Base-by-base conservation (phyloP, 2,113 vertebrate genomes). In the Diphyllodes magnificus region DNA sequence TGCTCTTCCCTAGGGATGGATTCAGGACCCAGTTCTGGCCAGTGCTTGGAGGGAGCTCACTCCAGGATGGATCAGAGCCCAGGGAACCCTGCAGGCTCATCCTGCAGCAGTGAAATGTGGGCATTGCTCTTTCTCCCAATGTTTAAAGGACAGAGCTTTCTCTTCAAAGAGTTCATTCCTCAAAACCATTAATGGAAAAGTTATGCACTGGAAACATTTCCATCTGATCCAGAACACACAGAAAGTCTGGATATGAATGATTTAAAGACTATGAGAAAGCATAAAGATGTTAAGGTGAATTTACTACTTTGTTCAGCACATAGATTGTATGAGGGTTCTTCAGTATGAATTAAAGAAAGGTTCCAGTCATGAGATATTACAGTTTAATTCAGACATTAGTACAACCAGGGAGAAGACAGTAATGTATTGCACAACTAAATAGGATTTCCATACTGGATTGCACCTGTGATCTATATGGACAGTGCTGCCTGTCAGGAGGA, bases 251-350 rank as follows among this genome's bases (percentile, higher is more conserved):
- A 66, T 89, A 63, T 79, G 92, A 95, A 93, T 93, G 95, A 95
- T 96, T 95, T 95, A 97, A 96, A 80, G 75, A 93, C 82, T 86
- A 1, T 35, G 51, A 71, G 44, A 95, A 91, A 91, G 78, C 79
- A 77, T 90, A 90, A 91, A 92, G 79, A 77, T 92, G 93, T 91
- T 90, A 81, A 90, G 39, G 64, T 93, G 93, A 90, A 97, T 97
- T 95, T 96, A 92, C 90, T 92, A 2, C 94, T 96, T 91, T 90
- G 50, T 95, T 92, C 93, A 77, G 78, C 78, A 50, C 71, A 70
- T 54, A 70, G 90, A 90, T 47, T 82, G 54, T 75, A 78, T 86
- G 89, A 92, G 78, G 44, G 63, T 54, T 88, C 87, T 80, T 82
- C 78, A 77, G 50, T 60, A 92, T 95, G 93, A 96, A 96, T 95